phyloP scores from a whole-genome alignment of 2,113 vertebrate species.

The Plecotus auritus region DNA sequence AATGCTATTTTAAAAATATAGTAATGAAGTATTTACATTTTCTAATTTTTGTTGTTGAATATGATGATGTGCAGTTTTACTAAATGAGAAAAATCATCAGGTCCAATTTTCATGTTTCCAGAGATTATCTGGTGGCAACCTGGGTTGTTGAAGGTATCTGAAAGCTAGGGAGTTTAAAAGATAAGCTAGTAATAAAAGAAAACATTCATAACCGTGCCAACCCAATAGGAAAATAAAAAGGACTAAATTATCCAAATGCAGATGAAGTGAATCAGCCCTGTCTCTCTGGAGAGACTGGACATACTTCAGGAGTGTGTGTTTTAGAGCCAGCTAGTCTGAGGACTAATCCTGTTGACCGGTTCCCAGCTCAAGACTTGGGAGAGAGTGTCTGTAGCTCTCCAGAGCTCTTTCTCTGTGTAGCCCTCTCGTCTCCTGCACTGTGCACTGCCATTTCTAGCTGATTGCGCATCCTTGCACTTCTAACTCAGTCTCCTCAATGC shows the following conservation, averaged over 20 bases:
- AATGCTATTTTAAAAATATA: background rate
- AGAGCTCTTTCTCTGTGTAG: background rate
- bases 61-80: background rate
- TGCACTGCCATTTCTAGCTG: background rate
- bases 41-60: background rate
- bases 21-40: background rate
- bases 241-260: background rate
- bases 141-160: background rate
- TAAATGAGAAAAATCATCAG: background rate
- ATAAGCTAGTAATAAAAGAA: background rate
- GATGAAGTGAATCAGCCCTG: background rate
- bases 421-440: background rate
- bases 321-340: background rate
- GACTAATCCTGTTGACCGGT: background rate
- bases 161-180: background rate
- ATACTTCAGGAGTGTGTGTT: background rate
- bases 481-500: background rate
- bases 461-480: background rate
- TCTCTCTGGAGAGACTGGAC: background rate
- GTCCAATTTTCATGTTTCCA: background rate
- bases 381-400: background rate
- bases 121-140: background rate
- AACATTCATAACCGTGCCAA: background rate
- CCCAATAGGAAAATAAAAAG: background rate
- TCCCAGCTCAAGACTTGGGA: background rate